These are phyloP conservation scores for Shargacucullia verbasci DNA, from an alignment of 2,888 invertebrate genomes.

Conservation along the genomic window DNA sequence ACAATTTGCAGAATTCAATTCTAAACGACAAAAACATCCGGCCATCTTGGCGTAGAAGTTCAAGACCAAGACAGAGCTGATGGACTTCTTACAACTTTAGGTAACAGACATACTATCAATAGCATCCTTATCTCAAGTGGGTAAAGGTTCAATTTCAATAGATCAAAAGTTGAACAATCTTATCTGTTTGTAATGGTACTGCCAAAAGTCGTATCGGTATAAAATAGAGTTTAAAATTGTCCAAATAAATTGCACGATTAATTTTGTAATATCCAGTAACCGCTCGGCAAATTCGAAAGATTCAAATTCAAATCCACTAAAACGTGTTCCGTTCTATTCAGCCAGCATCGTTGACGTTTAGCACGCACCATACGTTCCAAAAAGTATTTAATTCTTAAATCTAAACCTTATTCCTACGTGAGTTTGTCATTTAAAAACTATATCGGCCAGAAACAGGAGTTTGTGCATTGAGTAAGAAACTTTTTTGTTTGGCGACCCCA, in stretches of 20 bases:
- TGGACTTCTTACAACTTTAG: conserved; percentile 30
- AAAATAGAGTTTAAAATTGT: conserved; percentile 33
- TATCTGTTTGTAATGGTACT: conserved; percentile 12
- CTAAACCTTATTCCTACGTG: conserved; percentile 77
- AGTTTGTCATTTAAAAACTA: conserved; percentile 67
- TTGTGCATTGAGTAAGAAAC: conserved; percentile 62
- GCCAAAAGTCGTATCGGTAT: conserved; percentile 19
- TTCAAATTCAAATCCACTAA: conserved; percentile 72
- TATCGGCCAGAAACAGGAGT: conserved; percentile 53
- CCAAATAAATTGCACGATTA: conserved; percentile 11
- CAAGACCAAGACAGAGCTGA: conserved; percentile 44
- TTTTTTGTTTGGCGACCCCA: conserved; percentile 69
- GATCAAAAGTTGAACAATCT: conserved; percentile 18
- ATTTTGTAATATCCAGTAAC: conserved; percentile 47
- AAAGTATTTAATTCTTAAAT: conserved; percentile 65
- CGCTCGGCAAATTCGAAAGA: conserved; percentile 61
- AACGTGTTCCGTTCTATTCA: conserved; percentile 81
- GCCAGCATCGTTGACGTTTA: conserved; percentile 71
- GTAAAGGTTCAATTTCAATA: conserved; percentile 35
- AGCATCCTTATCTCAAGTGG: conserved; percentile 26
- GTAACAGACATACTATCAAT: conserved; percentile 21
- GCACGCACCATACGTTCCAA: conserved; percentile 66
- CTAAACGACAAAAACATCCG: conserved; percentile 47
- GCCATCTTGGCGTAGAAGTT: conserved; percentile 41
- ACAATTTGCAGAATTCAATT: conserved; percentile 46